Evolutionary conservation across 2,888 invertebrate genomes (phyloP).

Genomic region (Hypena proboscidalis): DNA sequence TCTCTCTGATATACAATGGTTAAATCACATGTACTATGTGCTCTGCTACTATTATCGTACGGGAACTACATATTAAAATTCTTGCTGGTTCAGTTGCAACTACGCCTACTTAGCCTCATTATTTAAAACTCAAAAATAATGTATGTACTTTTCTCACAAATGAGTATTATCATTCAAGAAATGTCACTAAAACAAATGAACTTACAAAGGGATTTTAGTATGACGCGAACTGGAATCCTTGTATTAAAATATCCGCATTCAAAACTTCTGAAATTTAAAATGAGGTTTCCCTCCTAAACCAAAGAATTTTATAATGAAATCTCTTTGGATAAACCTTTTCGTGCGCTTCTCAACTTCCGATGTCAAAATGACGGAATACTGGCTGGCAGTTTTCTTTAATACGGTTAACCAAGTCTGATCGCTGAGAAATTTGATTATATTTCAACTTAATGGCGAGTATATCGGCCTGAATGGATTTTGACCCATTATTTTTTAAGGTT

Average conservation of each 20-base stretch:
- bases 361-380: slow-evolving; percentile 47
- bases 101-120: too few relatives aligned
- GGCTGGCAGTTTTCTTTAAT: slow-evolving; percentile 46
- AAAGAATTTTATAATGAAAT: slow-evolving; percentile 58
- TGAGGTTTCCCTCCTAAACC: slow-evolving; percentile 48
- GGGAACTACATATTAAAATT: too few relatives aligned
- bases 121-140: too few relatives aligned
- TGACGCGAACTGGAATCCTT: slow-evolving; percentile 32
- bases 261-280: slow-evolving; percentile 54
- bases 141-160: too few relatives aligned
- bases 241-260: slow-evolving; percentile 45
- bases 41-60: too few relatives aligned
- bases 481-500: too few relatives aligned
- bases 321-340: slow-evolving; percentile 49
- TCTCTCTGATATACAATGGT: too few relatives aligned
- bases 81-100: too few relatives aligned
- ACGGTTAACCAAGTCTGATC: slow-evolving; percentile 27
- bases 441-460: slow-evolving; percentile 2
- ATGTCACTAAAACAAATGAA: slow-evolving; percentile 12
- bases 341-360: slow-evolving; percentile 49
- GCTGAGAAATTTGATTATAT: slow-evolving; percentile 8
- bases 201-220: slow-evolving; percentile 35
- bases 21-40: too few relatives aligned
- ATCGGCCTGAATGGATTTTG: slow-evolving; percentile 2
- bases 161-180: too few relatives aligned